A percentile compares a stretch with the other conserved stretches of the same genome.
Conservation (phyloP, 2,797 vertebrate genomes). For the Oophaga sylvatica region DNA sequence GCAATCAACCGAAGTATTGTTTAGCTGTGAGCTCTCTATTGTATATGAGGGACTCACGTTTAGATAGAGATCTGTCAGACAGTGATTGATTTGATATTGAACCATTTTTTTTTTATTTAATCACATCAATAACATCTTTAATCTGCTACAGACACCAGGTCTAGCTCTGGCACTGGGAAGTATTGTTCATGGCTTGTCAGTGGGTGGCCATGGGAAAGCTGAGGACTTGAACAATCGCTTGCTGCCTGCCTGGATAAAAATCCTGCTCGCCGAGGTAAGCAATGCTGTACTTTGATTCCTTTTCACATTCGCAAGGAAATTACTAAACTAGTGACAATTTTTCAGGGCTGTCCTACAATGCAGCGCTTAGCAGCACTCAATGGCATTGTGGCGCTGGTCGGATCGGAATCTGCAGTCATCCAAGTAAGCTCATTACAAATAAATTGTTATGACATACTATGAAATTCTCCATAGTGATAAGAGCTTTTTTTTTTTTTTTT, state of each 20-base stretch:
- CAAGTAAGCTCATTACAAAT: slow-evolving; percentile 77
- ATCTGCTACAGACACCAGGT: slow-evolving; percentile 80
- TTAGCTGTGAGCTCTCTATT: too few species aligned
- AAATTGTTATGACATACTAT: background rate
- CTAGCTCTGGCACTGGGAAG: slow-evolving; percentile 89
- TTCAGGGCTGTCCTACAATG: slow-evolving; percentile 92
- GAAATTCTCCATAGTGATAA: background rate
- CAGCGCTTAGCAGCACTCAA: slow-evolving; percentile 90
- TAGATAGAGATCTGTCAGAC: background rate
- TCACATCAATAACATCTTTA: background rate
- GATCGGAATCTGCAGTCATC: slow-evolving; percentile 85
- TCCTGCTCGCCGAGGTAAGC: slow-evolving; percentile 86
- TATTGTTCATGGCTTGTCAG: slow-evolving; percentile 84
- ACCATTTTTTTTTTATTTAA: background rate
- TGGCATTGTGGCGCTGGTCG: slow-evolving; percentile 88
- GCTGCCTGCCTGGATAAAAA: slow-evolving; percentile 88
- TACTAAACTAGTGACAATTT: slow-evolving; percentile 34
- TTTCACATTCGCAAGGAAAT: background rate
- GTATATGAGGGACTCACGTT: background rate
- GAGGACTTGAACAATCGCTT: slow-evolving; percentile 84
- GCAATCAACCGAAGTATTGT: too few species aligned
- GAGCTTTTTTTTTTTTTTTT: background rate
- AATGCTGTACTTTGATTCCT: background rate
- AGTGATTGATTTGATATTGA: background rate
- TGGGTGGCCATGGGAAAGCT: slow-evolving; percentile 89